phyloP scores from a whole-genome alignment of 2,113 vertebrate species.

The Dolichallabes microphthalmus region DNA sequence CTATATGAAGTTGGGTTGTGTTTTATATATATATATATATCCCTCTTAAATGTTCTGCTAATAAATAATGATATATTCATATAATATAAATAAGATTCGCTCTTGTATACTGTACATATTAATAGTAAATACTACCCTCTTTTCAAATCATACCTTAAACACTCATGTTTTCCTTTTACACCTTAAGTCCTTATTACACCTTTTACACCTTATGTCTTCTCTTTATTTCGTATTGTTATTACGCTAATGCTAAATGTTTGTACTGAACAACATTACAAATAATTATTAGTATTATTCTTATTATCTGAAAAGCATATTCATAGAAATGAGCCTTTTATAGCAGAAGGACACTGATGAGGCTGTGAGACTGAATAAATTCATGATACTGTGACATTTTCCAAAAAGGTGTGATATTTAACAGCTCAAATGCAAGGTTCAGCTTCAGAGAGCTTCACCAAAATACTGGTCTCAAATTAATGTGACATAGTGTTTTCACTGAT shows the following conservation, averaged over 20 bases:
- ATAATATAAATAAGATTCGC: background rate
- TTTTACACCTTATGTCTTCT: background rate
- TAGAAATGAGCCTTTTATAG: conserved; percentile 25
- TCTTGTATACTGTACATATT: background rate
- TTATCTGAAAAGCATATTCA: background rate
- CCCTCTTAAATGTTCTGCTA: background rate
- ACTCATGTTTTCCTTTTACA: background rate
- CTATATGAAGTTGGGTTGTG: background rate
- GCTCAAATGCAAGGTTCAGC: conserved; percentile 18
- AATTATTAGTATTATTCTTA: background rate
- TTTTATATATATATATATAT: no score
- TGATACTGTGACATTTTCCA: conserved; percentile 39
- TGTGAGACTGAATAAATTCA: conserved; percentile 39
- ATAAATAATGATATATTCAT: background rate
- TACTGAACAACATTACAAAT: background rate
- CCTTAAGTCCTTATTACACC: background rate
- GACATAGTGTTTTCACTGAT: conserved; percentile 50
- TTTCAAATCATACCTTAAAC: background rate
- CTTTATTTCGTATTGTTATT: background rate
- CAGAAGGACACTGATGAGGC: background rate
- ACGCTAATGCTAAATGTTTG: background rate
- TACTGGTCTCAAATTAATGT: conserved; percentile 48
- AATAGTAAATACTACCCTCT: background rate
- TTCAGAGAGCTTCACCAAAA: conserved; percentile 45
- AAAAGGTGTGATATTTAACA: conserved; percentile 40